A percentile compares a stretch with the other conserved stretches of the same genome.
Evolutionary conservation across 2,888 invertebrate genomes (phyloP).

Genomic region (Sceliomorpha sp.): DNA sequence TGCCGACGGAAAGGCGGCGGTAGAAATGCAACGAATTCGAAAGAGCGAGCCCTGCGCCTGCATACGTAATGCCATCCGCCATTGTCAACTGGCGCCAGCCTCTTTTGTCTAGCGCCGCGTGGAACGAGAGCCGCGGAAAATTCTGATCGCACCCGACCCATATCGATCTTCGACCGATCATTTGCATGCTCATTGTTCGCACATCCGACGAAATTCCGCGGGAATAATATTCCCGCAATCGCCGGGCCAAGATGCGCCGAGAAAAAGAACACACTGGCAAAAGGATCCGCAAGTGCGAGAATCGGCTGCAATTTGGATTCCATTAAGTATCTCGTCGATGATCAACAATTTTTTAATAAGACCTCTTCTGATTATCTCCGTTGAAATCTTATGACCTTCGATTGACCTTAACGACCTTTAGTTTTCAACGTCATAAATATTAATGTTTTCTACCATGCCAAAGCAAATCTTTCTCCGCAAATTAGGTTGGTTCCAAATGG

Average conservation of each 20-base stretch:
- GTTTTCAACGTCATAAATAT: no score
- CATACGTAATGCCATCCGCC: constrained; percentile 78
- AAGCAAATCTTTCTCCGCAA: constrained; percentile 10
- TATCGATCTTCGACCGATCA: constrained; percentile 80
- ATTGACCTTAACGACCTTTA: no score
- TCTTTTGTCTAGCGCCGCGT: constrained; percentile 72
- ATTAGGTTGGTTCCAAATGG: constrained; percentile 27
- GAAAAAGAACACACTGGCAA: constrained; percentile 50
- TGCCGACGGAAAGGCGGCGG: constrained; percentile 63
- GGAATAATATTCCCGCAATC: constrained; percentile 58
- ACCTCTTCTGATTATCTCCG: no score
- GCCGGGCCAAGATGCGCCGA: constrained; percentile 42
- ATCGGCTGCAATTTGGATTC: no score
- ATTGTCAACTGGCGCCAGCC: constrained; percentile 72
- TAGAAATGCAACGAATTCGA: constrained; percentile 78
- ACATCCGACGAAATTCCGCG: constrained; percentile 73
- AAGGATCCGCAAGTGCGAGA: no score
- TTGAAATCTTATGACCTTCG: no score
- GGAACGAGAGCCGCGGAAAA: constrained; percentile 73
- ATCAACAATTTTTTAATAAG: background rate
- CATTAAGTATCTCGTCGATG: no score
- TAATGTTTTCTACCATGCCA: no score
- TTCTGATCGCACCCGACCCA: constrained; percentile 76
- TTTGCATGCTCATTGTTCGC: constrained; percentile 80
- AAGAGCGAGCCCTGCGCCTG: constrained; percentile 75